Evolutionary conservation across 2,113 vertebrate species (phyloP), one percentile per base, ranked within the genome.

Genomic region (Oncorhynchus tshawytscha): DNA sequence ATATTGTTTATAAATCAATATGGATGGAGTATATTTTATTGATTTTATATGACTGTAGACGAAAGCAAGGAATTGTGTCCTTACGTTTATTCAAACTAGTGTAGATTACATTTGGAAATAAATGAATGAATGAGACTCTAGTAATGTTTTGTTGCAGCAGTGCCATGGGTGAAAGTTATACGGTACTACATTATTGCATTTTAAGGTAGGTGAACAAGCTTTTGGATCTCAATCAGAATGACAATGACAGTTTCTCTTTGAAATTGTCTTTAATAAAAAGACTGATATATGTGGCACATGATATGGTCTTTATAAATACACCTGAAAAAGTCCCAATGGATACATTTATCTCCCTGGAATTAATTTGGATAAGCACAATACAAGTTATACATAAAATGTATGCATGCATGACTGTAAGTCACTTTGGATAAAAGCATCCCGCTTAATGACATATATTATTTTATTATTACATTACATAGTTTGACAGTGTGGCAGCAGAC

Each of bases 41-140:
- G 15, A 51, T 2, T 1, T 76, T 85, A 39, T 39, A 39, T 39
- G 34, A 39, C 34, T 39, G 34, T 39, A 9, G 34, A 39, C 34
- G 8, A 39, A 39, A 39, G 87, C 3, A 51, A 16, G 12, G 12
- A 51, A 51, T 51, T 15, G 49, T 4, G 49, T 51, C 49, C 49
- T 39, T 39, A 9, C 34, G 3, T 16, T 51, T 51, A 51, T 51
- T 51, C 4, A 16, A 51, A 51, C 3, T 51, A 49, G 15, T 51
- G 11, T 51, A 9, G 7, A 15, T 16, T 66, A 24, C 25, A 9
- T 39, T 39, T 39, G 9, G 8, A 39, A 39, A 39, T 39, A 39
- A 9, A 39, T 39, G 67, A 4, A 64, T 74, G 76, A 71, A 85
- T 81, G 76, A 76, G 72, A 82, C 66, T 9, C 15, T 5, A 4